Conservation (phyloP, 2,797 vertebrate species). For the Hemitrygon akajei region DNA sequence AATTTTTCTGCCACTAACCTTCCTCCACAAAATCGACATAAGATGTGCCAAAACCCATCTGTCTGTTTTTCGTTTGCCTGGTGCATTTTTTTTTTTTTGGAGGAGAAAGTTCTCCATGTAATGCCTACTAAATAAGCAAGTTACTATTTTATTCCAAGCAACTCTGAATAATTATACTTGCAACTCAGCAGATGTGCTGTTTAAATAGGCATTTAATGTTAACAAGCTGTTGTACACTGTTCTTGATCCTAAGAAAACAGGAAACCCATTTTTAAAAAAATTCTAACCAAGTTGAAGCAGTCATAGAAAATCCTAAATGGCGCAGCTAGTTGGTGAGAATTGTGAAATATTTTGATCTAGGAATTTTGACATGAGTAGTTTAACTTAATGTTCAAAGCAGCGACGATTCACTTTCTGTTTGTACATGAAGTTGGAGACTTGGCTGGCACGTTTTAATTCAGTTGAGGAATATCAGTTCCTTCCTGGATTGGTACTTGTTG, state of each 20-base stretch:
- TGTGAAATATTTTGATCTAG: no score
- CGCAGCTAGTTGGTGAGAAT: no score
- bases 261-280: not conserved
- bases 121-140: not conserved
- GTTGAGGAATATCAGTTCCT: no score
- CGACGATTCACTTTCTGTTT: no score
- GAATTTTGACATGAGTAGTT: no score
- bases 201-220: not conserved
- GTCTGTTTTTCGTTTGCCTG: not conserved
- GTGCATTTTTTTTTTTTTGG: not conserved
- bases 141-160: not conserved
- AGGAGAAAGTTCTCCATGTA: not conserved
- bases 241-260: not conserved
- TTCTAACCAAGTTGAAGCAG: no score
- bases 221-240: not conserved
- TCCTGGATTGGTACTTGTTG: no score
- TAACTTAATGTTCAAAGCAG: no score
- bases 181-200: not conserved
- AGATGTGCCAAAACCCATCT: not conserved
- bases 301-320: no score
- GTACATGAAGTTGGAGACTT: no score
- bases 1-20: not conserved
- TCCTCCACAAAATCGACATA: no score
- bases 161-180: not conserved
- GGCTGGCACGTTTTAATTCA: no score